Evolutionary conservation across 2,113 vertebrate species (phyloP), one percentile per base, ranked within the genome.

Genomic region (Alexandromys fortis): DNA sequence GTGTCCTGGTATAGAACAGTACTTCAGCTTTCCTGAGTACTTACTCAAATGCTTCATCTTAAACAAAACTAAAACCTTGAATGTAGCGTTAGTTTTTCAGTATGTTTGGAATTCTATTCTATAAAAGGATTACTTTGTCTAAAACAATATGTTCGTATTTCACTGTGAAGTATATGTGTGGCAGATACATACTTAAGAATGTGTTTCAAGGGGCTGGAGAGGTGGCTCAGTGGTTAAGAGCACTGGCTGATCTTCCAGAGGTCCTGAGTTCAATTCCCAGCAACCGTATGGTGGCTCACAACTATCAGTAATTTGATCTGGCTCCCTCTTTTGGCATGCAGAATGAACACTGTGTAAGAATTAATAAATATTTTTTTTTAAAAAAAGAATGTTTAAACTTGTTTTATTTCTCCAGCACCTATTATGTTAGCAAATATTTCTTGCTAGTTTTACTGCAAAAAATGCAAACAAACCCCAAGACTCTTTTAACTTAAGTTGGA

Each of bases 401-500:
- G 30, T 58, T 81, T 85, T 82, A 72, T 65, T 83, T 93, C 28
- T 52, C n/a, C 86, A 47, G 52, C 21, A 45, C 9, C 38, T 89
- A 38, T 88, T 85, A 90, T 86, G 79, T 26, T 68, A 86, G 61
- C 8, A 67, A 58, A 42, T 70, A 65, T 81, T 78, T 75, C 35
- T 76, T 28, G 67, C 82, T 96, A 45, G 3, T 68, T 90, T 88
- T 91, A 65, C 42, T 61, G 12, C 87, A 87, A 68, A 86, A 45
- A 33, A 68, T 21, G 17, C 38, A 85, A 65, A 21, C 49, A 82
- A 82, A 61, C n/a, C 35, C 8, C 5, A 10, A 70, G 70, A 72
- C 30, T 75, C 52, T 49, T 81, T 93, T 89, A 58, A 58, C 55
- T 58, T 58, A 89, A 61, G 24, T 78, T 89, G 17, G n/a, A 77